Percentiles rank a stretch among this genome's conserved stretches.
Evolutionary conservation across 2,888 invertebrate genomes (phyloP).

Genomic region (Buathra laborator): DNA sequence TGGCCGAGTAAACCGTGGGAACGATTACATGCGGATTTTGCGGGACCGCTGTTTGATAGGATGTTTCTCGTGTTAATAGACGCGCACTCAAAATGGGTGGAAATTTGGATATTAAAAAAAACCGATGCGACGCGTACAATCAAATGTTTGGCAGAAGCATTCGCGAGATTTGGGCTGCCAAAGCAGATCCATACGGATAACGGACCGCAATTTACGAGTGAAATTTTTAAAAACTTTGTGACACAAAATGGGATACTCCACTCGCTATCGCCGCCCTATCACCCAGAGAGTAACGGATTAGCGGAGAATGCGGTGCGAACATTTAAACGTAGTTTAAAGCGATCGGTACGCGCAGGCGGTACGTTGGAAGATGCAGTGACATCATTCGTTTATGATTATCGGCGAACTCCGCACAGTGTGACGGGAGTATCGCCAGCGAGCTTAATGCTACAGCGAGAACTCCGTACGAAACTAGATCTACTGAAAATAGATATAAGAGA

Average conservation of each 20-base stretch:
- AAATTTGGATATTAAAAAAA: slow-evolving; percentile 36
- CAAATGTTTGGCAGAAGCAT: slow-evolving; percentile 13
- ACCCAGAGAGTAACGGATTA: slow-evolving; percentile 64
- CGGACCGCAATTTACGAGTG: slow-evolving; percentile 47
- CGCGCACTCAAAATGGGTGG: slow-evolving; percentile 55
- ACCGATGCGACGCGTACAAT: slow-evolving; percentile 21
- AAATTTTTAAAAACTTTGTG: slow-evolving; percentile 41
- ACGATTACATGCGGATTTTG: slow-evolving; percentile 59
- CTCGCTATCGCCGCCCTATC: slow-evolving; percentile 57
- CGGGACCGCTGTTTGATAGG: slow-evolving; percentile 40
- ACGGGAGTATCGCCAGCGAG: slow-evolving; percentile 59
- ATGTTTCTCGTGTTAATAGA: slow-evolving; percentile 51
- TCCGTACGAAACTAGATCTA: slow-evolving; percentile 53
- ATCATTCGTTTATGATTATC: slow-evolving; percentile 43
- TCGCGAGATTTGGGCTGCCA: slow-evolving; percentile 41
- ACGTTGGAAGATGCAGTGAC: slow-evolving; percentile 7
- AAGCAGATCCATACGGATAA: slow-evolving; percentile 46
- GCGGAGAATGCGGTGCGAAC: slow-evolving; percentile 59
- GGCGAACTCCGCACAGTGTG: slow-evolving; percentile 59
- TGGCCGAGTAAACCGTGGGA: slow-evolving; percentile 51
- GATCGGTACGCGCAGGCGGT: neutral
- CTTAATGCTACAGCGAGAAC: slow-evolving; percentile 36
- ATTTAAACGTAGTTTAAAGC: slow-evolving; percentile 45
- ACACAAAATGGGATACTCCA: slow-evolving; percentile 58
- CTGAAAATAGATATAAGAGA: slow-evolving; percentile 7